Base-by-base conservation (phyloP, 64 coral and sea anemone species). In the Porites australiensis region DNA sequence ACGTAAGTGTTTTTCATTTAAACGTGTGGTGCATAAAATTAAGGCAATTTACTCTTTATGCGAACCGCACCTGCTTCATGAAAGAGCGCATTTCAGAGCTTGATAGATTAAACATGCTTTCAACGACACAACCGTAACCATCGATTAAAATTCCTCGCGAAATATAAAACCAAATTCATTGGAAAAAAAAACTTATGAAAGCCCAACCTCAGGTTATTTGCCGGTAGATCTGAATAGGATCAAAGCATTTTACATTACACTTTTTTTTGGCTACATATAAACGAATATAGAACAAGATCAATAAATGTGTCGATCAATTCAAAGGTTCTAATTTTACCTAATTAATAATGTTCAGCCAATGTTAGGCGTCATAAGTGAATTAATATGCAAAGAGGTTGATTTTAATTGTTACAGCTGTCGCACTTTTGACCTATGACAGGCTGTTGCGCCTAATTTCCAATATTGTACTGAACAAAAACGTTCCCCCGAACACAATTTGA, bases 21-120 rank as follows among this genome's bases (percentile, higher is more conserved):
- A 27, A 58, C 55, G 74, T 77, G 47, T 55, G 55, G 44, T 80
- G 77, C 77, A 80, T 80, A 23, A 44, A 7, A 80, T 80, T 80
- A 61, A 7, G 15, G 51, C 51, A 80, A 57, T 9, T 57, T 57
- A 57, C 54, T 57, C 54, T 54, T 8, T 61, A 57, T 22, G 77
- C 15, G 61, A 20, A 14, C 61, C 21, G 22, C 55, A 80, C 22
- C 54, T 80, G 55, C 27, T 37, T 9, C 23, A 2, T 15, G 55
- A 80, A 3, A 8, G 21, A 60, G 77, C 22, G 22, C 21, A 60
- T 62, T 43, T 79, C 53, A 79, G 77, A 4, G 5, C 21, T 54
- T 6, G 18, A 3, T 5, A 14, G 11, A 80, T 50, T 76, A 37
- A 50, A 6, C 73, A 76, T 50, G 4, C 18, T 76, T 47, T 47